phyloP scores from a whole-genome alignment of 2,797 vertebrate genomes.

The Kryptolebias ocellatus region DNA sequence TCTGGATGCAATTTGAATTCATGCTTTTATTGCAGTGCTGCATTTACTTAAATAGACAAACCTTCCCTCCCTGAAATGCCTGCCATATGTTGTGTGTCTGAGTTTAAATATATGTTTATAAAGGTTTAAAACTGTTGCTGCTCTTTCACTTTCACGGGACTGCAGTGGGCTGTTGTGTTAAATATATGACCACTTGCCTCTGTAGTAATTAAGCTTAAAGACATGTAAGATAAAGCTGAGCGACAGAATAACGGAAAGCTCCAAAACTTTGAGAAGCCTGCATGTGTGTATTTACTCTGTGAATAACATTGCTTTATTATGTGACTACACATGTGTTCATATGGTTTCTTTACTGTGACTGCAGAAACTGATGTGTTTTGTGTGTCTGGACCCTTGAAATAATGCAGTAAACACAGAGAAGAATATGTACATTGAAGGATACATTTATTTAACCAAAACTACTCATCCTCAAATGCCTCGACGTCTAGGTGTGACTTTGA shows the following conservation, averaged over 20 bases:
- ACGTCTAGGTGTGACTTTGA: neutral
- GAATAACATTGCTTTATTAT: constrained; percentile 30
- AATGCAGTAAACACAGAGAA: constrained; percentile 44
- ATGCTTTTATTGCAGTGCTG: neutral
- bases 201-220: constrained; percentile 44
- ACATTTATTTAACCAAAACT: constrained; percentile 20
- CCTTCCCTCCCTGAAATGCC: neutral
- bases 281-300: constrained; percentile 8
- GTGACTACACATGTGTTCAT: constrained; percentile 26
- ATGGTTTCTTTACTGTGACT: constrained; percentile 35
- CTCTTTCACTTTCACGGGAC: constrained; percentile 6
- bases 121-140: neutral
- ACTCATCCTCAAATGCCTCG: neutral
- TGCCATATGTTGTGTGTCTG: neutral
- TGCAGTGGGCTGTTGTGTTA: constrained; percentile 41
- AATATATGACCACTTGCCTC: constrained; percentile 51
- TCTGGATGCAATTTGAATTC: neutral
- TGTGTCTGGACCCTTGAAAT: constrained; percentile 47
- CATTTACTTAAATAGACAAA: neutral
- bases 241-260: too few species aligned
- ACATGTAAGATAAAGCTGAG: constrained; percentile 15
- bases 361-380: constrained; percentile 28
- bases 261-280: too few species aligned
- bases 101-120: neutral
- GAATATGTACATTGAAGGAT: constrained; percentile 18